Evolutionary conservation across 2,113 vertebrate species (phyloP).

Genomic region (Varanus salvator): DNA sequence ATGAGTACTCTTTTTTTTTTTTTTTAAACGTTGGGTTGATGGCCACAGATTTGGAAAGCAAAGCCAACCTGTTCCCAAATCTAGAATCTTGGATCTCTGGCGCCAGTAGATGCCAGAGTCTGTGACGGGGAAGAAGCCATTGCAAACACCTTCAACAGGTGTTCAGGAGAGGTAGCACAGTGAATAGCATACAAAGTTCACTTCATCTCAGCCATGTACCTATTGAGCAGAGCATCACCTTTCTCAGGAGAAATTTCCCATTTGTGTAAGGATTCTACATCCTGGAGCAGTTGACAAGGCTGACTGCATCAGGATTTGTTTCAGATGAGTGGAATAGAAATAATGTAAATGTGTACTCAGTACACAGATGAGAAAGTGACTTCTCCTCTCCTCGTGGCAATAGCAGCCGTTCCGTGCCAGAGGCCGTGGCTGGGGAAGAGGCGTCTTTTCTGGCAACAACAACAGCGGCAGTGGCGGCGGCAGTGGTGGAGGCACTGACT

Average conservation of each 20-base stretch:
- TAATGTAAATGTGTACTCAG: no score
- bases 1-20: no score
- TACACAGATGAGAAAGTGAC: not conserved
- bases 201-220: no score
- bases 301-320: not conserved
- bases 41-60: not conserved
- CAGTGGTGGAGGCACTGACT: slow-evolving; percentile 77
- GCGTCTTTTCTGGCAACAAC: slow-evolving; percentile 83
- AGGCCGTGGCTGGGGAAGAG: slow-evolving; percentile 92
- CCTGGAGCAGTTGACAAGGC: not conserved
- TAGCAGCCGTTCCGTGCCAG: slow-evolving; percentile 88
- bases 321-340: no score
- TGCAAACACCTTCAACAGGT: not conserved
- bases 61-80: not conserved
- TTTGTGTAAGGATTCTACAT: not conserved
- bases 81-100: not conserved
- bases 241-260: not conserved
- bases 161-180: not conserved
- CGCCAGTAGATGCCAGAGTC: not conserved
- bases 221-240: not conserved
- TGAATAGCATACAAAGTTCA: not conserved
- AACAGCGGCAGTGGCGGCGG: slow-evolving; percentile 79
- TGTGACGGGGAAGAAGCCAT: no score
- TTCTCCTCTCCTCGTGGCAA: not conserved
- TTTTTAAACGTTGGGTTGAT: no score